Percentiles rank a stretch among this genome's conserved stretches.
Conservation (phyloP, 2,113 vertebrate genomes). For the Corythaeola cristata region DNA sequence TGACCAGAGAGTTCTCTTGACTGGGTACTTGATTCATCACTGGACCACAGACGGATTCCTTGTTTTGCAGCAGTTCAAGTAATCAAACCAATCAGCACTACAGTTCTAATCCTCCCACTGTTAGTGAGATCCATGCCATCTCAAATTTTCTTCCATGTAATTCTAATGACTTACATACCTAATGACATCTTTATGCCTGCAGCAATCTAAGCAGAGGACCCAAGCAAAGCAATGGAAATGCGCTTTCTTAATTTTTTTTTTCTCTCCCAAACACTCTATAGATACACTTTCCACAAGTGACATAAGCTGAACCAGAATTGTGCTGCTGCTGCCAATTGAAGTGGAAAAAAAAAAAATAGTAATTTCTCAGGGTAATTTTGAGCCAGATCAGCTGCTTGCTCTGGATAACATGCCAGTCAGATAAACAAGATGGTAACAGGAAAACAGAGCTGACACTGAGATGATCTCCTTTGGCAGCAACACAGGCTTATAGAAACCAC, state of each 20-base stretch:
- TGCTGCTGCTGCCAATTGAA: neutral
- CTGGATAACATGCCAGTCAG: neutral
- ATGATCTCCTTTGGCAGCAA: neutral
- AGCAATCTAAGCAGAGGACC: neutral
- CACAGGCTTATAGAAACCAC: neutral
- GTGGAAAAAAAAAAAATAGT: neutral
- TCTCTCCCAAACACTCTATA: neutral
- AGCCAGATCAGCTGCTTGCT: neutral
- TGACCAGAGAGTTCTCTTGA: neutral
- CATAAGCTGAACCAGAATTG: neutral
- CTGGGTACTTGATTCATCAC: neutral
- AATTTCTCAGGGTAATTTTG: neutral
- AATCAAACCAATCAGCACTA: neutral
- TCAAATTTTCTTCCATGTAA: neutral
- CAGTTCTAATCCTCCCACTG: neutral
- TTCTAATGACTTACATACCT: neutral
- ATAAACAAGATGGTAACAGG: neutral
- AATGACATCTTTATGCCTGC: neutral
- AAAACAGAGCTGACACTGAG: neutral
- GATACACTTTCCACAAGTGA: neutral
- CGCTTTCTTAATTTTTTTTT: neutral
- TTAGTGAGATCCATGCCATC: neutral
- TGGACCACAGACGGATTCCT: fast-evolving
- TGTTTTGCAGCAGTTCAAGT: neutral
- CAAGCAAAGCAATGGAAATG: neutral